Conservation (phyloP, 2,113 vertebrate genomes). For the Amblyopsis rosae region DNA sequence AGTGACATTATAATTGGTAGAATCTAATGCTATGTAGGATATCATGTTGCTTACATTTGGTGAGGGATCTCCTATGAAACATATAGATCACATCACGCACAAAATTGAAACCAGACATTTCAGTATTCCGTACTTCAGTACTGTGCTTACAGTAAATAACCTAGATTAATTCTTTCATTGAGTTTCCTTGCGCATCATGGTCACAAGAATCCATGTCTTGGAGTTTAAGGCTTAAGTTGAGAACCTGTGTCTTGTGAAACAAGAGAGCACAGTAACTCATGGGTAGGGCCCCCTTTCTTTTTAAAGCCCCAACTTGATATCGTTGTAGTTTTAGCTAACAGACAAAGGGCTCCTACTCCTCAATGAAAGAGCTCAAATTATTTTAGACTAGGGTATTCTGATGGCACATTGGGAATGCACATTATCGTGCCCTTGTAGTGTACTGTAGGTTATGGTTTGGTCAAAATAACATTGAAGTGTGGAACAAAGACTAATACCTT, state of each 20-base stretch:
- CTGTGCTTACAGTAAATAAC: conserved; percentile 7
- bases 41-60: conserved; percentile 26
- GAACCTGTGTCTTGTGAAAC: conserved; percentile 42
- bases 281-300: conserved; percentile 24
- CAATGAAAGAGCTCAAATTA: conserved; percentile 41
- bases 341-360: conserved; percentile 32
- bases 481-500: conserved; percentile 1
- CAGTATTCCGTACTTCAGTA: neutral
- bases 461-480: conserved; percentile 15
- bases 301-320: conserved; percentile 48
- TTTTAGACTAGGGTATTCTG: neutral
- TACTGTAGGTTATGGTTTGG: neutral
- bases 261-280: conserved; percentile 46
- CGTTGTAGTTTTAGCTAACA: conserved; percentile 37
- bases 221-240: conserved; percentile 30
- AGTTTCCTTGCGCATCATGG: neutral
- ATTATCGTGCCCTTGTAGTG: conserved; percentile 1
- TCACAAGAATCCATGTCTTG: conserved; percentile 11
- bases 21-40: neutral
- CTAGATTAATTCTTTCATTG: conserved; percentile 14
- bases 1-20: conserved; percentile 8
- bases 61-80: conserved; percentile 21
- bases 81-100: conserved; percentile 22
- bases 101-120: conserved; percentile 43
- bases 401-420: neutral